These are phyloP conservation scores for Quadroppia sp. DNA, from an alignment of 2,888 invertebrate species.

Conservation along the genomic window DNA sequence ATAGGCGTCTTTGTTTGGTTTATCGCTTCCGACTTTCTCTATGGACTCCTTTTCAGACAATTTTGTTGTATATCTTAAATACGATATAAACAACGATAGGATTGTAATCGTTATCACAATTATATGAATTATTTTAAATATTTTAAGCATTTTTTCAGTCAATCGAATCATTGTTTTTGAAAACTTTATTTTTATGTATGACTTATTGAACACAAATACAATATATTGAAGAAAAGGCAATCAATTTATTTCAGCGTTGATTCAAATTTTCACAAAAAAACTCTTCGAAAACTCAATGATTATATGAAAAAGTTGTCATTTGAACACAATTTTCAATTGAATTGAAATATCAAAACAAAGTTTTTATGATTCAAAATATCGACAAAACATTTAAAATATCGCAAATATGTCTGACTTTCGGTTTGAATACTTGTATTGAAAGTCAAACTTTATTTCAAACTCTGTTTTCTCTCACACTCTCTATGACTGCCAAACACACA, in stretches of 20 bases:
- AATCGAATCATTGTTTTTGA: not conserved
- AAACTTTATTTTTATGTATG: no score
- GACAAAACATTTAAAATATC: not conserved
- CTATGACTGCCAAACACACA: not conserved
- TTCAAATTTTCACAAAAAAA: no score
- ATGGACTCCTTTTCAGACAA: not conserved
- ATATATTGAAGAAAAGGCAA: not conserved
- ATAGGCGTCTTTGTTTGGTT: conserved; percentile 17
- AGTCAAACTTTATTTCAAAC: not conserved
- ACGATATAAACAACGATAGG: not conserved
- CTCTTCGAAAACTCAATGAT: no score
- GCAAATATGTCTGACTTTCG: not conserved
- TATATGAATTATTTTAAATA: not conserved
- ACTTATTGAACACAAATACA: not conserved
- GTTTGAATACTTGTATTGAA: not conserved
- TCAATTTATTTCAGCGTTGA: no score
- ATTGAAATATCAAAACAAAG: no score
- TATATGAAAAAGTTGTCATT: no score
- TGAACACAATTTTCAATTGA: no score
- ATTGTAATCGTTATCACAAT: not conserved
- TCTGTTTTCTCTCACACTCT: no score
- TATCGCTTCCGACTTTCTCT: not conserved
- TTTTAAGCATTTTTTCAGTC: not conserved
- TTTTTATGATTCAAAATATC: not conserved
- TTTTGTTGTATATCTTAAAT: not conserved